Percentiles rank a stretch among this genome's conserved stretches.
Evolutionary conservation across 2,797 vertebrate genomes (phyloP).

Genomic region (Pelodytes ibericus): DNA sequence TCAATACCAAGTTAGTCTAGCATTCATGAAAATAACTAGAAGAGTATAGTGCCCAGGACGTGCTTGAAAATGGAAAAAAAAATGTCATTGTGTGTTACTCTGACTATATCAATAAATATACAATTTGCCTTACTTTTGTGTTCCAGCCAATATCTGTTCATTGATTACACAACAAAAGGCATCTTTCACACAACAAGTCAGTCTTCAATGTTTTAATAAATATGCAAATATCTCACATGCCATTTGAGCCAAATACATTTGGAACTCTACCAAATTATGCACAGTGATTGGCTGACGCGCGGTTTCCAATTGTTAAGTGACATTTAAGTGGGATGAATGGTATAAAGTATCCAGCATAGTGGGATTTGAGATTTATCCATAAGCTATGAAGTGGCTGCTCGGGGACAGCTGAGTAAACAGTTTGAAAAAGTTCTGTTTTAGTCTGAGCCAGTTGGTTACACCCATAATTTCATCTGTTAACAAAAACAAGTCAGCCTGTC

Average conservation of each 20-base stretch:
- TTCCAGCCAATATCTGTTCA: background rate
- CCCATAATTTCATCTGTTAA: conserved; percentile 84
- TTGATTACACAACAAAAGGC: background rate
- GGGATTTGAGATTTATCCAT: conserved; percentile 75
- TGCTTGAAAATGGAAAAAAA: too few relatives aligned
- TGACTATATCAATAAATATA: too few relatives aligned
- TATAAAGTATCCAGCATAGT: conserved; percentile 70
- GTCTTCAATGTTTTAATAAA: conserved; percentile 1
- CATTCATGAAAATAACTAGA: too few relatives aligned
- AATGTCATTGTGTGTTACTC: too few relatives aligned
- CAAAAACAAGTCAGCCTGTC: conserved; percentile 77
- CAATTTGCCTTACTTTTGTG: background rate
- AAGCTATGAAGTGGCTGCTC: conserved; percentile 72
- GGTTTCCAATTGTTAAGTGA: conserved; percentile 59
- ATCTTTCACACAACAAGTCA: background rate
- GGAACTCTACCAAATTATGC: conserved; percentile 28
- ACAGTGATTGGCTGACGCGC: conserved; percentile 32
- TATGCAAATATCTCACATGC: conserved; percentile 15
- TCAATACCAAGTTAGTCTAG: too few relatives aligned
- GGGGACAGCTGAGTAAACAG: conserved; percentile 83
- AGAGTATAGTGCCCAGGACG: too few relatives aligned
- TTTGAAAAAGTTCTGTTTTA: conserved; percentile 75
- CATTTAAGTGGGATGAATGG: conserved; percentile 70
- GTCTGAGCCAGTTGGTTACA: conserved; percentile 78
- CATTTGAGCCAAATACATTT: conserved; percentile 28